phyloP scores from a whole-genome alignment of 2,113 vertebrate species.

The Eira barbara region DNA sequence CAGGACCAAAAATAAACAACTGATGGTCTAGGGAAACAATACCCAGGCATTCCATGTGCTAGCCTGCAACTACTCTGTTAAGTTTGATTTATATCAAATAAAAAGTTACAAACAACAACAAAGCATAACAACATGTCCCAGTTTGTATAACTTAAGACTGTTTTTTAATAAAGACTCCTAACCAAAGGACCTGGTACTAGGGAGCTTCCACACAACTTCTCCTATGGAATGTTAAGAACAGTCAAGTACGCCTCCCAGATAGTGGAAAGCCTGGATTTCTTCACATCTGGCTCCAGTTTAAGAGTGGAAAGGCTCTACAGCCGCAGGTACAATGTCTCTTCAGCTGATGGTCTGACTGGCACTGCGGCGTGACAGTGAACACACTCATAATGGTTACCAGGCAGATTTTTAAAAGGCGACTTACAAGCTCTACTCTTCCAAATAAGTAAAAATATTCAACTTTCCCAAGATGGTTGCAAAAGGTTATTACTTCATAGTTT shows the following conservation, averaged over 20 bases:
- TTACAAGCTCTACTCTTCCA: constrained; percentile 2
- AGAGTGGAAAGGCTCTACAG: constrained; percentile 66
- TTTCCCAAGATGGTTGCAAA: neutral
- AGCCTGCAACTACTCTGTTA: neutral
- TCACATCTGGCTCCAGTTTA: constrained; percentile 43
- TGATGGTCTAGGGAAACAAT: neutral
- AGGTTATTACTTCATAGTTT: neutral
- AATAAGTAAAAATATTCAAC: neutral
- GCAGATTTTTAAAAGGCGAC: neutral
- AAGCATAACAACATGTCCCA: neutral
- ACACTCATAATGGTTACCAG: neutral
- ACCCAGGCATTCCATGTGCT: neutral
- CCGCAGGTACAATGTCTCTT: constrained; percentile 75
- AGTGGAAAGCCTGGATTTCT: constrained; percentile 78
- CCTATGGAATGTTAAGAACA: constrained; percentile 80
- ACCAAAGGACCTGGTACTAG: constrained; percentile 65
- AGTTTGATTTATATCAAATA: neutral
- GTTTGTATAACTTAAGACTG: neutral
- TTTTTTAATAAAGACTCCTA: constrained; percentile 62
- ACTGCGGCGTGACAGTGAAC: neutral
- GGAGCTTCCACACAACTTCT: constrained; percentile 72
- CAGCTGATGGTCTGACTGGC: constrained; percentile 58
- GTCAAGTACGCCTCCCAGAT: constrained; percentile 80
- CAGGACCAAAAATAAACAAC: neutral
- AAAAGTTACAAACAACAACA: neutral